These are phyloP conservation scores for Proisotoma minuta DNA, from an alignment of 2,888 invertebrate genomes.

Conservation along the genomic window DNA sequence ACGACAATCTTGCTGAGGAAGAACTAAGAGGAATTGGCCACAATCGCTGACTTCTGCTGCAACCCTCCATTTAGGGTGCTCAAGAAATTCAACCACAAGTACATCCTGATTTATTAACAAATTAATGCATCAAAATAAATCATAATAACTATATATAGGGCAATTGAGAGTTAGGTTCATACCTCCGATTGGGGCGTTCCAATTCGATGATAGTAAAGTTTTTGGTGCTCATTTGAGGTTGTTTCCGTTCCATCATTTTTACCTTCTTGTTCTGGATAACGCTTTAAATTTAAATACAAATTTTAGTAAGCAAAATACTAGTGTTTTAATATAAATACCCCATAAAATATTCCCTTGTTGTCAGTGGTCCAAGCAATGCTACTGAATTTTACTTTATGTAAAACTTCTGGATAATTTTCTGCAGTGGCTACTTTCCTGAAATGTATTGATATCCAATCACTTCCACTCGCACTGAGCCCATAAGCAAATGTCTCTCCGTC, in stretches of 20 bases:
- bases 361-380: constrained; percentile 91
- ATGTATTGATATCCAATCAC: constrained; percentile 91
- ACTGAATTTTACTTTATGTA: constrained; percentile 88
- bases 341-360: constrained; percentile 63
- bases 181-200: constrained; percentile 73
- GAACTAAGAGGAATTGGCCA: constrained; percentile 79
- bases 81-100: constrained; percentile 80
- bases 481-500: constrained; percentile 90
- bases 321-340: neutral
- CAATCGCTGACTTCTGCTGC: constrained; percentile 83
- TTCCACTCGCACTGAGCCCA: constrained; percentile 85
- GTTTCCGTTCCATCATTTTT: constrained; percentile 91
- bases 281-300: constrained; percentile 54
- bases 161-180: neutral
- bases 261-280: constrained; percentile 74
- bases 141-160: too few relatives aligned
- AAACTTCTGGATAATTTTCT: constrained; percentile 79
- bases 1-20: constrained; percentile 79
- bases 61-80: constrained; percentile 85
- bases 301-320: neutral
- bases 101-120: constrained; percentile 58
- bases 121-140: neutral
- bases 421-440: constrained; percentile 71
- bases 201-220: constrained; percentile 84
- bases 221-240: constrained; percentile 79